phyloP scores from a whole-genome alignment of 2,113 vertebrate genomes.

The Turnix velox region DNA sequence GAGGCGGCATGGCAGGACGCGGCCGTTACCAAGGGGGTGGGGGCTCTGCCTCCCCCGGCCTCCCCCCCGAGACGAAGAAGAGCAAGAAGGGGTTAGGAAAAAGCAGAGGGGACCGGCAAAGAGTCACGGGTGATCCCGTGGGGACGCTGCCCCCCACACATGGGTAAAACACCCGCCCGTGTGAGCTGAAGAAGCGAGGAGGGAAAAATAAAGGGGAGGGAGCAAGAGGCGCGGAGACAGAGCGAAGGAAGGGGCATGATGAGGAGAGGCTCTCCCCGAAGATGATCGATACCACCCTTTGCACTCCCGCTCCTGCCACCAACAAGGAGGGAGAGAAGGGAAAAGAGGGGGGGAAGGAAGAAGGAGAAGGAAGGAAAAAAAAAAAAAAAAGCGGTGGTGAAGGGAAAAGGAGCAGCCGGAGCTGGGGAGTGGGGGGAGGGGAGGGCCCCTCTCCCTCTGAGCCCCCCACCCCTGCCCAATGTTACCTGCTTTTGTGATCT shows the following conservation, averaged over 20 bases:
- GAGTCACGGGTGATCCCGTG: neutral
- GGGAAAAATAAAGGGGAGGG: conserved; percentile 66
- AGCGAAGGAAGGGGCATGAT: conserved; percentile 47
- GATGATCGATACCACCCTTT: conserved; percentile 50
- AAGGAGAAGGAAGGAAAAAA: too few relatives aligned
- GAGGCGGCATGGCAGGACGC: neutral
- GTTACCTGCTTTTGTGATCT: conserved; percentile 84
- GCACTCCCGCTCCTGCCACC: conserved; percentile 69
- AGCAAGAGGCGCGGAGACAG: conserved; percentile 41
- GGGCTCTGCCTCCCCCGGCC: conserved; percentile 21
- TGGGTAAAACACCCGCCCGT: conserved; percentile 33
- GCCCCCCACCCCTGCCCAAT: conserved; percentile 53
- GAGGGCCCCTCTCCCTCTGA: conserved; percentile 50
- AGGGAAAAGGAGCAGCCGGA: conserved; percentile 39
- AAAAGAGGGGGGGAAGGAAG: conserved; percentile 50
- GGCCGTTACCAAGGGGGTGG: conserved; percentile 8
- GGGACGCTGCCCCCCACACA: conserved; percentile 4
- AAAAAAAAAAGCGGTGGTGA: too few relatives aligned
- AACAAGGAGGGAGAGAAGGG: conserved; percentile 53
- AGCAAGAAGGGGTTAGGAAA: conserved; percentile 37
- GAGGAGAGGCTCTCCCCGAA: conserved; percentile 36
- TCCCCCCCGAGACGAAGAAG: neutral
- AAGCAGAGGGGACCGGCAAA: conserved; percentile 25
- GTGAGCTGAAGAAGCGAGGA: conserved; percentile 37
- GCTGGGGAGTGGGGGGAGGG: conserved; percentile 51